Evolutionary conservation across 2,797 vertebrate genomes (phyloP).

Genomic region (Melanotaenia nigrans): DNA sequence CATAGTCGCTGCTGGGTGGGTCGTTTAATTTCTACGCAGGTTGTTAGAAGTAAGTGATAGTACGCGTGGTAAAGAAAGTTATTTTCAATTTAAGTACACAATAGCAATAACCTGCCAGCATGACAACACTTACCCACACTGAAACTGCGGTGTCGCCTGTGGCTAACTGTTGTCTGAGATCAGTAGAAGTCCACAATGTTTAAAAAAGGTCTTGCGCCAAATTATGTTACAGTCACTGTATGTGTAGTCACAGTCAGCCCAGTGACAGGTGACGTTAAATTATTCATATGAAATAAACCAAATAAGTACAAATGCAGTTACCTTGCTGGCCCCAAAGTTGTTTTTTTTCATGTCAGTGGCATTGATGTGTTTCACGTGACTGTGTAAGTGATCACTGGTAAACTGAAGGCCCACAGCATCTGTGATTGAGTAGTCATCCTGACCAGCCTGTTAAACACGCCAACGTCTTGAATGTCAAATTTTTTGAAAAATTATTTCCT

Average conservation of each 20-base stretch:
- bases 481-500: background rate
- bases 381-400: background rate
- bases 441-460: background rate
- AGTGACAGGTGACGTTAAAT: conserved; percentile 8
- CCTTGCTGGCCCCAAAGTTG: background rate
- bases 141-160: background rate
- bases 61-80: background rate
- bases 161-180: background rate
- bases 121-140: background rate
- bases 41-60: background rate
- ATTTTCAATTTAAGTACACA: background rate
- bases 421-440: background rate
- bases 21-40: conserved; percentile 20
- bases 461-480: background rate
- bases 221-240: no score
- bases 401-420: background rate
- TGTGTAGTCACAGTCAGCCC: background rate
- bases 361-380: background rate
- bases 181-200: background rate
- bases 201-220: no score
- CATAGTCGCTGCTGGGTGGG: background rate
- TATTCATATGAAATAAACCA: background rate
- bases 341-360: background rate
- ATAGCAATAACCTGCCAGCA: background rate
- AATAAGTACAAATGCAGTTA: background rate